Evolutionary conservation across 2,888 invertebrate species (phyloP).

Genomic region (Eustalomyia histrio): DNA sequence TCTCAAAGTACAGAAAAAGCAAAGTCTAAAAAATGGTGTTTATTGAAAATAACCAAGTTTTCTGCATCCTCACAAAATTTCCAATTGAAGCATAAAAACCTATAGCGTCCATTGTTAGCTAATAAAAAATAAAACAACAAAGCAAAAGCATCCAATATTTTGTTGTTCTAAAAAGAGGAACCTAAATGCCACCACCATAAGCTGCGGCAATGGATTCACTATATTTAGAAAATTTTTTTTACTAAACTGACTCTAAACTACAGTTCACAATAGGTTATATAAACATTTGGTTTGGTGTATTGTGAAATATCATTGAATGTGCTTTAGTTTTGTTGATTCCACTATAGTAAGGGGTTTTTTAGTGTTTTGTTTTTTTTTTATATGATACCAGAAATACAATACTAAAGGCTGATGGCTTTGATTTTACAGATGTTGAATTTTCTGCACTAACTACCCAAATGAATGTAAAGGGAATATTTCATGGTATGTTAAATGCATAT

Average conservation of each 20-base stretch:
- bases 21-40: conserved; percentile 1
- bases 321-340: neutral
- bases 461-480: neutral
- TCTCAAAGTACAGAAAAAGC: neutral
- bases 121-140: neutral
- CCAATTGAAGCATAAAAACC: conserved; percentile 35
- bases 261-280: conserved; percentile 2
- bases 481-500: neutral
- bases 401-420: no score
- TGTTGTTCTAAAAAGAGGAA: neutral
- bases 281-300: conserved; percentile 10
- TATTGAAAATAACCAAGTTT: conserved; percentile 14
- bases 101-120: neutral
- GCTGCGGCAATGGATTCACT: neutral
- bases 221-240: neutral
- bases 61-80: conserved; percentile 33
- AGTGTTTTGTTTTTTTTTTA: neutral
- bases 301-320: conserved; percentile 1
- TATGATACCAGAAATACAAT: neutral
- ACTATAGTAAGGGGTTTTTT: neutral
- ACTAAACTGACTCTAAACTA: neutral
- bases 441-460: neutral
- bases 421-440: no score
- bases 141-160: neutral
- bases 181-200: neutral